phyloP scores from a whole-genome alignment of 2,888 invertebrate species.

The Drosophila longiperda region DNA sequence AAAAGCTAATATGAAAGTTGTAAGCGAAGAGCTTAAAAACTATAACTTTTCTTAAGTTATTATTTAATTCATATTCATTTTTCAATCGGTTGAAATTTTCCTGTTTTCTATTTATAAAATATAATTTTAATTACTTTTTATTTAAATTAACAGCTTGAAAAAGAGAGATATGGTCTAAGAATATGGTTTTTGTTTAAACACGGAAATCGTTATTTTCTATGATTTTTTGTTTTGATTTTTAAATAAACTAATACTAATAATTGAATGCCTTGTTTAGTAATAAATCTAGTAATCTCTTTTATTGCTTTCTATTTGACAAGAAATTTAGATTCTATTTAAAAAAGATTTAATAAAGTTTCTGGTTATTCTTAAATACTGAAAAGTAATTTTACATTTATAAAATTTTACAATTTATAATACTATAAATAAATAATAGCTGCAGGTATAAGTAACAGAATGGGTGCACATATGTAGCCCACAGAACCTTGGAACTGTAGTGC shows the following conservation, averaged over 20 bases:
- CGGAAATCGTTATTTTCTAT: background rate
- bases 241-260: no score
- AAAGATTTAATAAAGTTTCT: background rate
- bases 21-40: no score
- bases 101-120: background rate
- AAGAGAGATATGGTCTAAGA: background rate
- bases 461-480: background rate
- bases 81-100: background rate
- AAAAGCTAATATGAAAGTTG: no score
- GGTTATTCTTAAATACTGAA: background rate
- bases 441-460: background rate
- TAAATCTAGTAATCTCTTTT: background rate
- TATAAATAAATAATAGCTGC: background rate
- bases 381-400: background rate
- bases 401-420: no score
- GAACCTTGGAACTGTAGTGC: conserved; percentile 1
- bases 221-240: background rate
- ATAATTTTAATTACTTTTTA: background rate
- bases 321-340: background rate
- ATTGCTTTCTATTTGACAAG: background rate
- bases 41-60: background rate
- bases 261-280: no score
- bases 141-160: background rate
- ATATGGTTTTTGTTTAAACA: background rate
- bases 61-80: background rate